Conservation (phyloP, 2,888 invertebrate species). For the Drosophila borborema region DNA sequence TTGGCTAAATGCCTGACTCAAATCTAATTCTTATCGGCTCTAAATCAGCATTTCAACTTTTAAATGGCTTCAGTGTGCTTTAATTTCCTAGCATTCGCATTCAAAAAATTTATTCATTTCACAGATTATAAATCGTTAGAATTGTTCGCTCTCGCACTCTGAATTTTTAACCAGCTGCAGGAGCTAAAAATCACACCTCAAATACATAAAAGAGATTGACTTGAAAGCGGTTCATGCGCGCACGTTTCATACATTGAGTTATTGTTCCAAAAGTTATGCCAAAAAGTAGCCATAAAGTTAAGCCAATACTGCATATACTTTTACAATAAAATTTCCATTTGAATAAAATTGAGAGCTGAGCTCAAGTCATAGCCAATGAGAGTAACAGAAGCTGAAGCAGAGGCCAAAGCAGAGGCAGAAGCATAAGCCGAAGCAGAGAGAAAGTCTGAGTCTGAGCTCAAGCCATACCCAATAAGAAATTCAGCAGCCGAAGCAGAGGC, state of each 20-base stretch:
- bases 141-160: constrained; percentile 25
- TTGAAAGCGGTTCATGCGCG: constrained; percentile 14
- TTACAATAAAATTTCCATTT: neutral
- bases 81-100: constrained; percentile 8
- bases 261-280: neutral
- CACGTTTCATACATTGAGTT: neutral
- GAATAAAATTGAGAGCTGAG: neutral
- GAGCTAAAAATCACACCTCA: constrained; percentile 12
- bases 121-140: constrained; percentile 48
- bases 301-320: neutral
- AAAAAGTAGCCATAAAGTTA: no score
- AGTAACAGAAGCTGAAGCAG: no score
- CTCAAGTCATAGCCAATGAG: no score
- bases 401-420: no score
- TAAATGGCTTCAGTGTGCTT: constrained; percentile 18
- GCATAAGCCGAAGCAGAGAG: no score
- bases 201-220: neutral
- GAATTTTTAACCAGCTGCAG: constrained; percentile 23
- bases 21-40: constrained; percentile 5
- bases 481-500: no score
- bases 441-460: no score
- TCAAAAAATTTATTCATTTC: constrained; percentile 33
- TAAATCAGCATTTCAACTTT: constrained; percentile 1
- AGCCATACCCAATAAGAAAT: no score
- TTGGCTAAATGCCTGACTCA: constrained; percentile 20